These are phyloP conservation scores for Heliconius himera DNA, from an alignment of 1,140 invertebrate species.

Conservation along the genomic window DNA sequence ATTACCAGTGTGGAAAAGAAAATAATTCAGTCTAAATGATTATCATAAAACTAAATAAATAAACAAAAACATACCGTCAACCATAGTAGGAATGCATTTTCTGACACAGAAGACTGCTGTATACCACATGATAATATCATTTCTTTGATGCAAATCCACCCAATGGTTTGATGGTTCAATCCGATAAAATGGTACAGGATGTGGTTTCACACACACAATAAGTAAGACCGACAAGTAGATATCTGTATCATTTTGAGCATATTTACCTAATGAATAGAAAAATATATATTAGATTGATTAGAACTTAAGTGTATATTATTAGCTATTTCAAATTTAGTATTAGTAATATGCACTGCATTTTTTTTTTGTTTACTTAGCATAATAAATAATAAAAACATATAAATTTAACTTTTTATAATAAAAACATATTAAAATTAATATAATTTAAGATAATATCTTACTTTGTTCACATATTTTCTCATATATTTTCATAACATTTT, in stretches of 20 bases:
- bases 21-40: no score
- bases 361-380: background rate
- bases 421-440: no score
- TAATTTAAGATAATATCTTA: conserved; percentile 43
- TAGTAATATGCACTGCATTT: background rate
- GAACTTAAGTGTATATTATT: no score
- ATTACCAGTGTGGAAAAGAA: no score
- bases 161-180: conserved; percentile 64
- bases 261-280: conserved; percentile 60
- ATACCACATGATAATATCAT: conserved; percentile 68
- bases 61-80: conserved; percentile 51
- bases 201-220: conserved; percentile 67
- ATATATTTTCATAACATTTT: conserved; percentile 67
- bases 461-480: conserved; percentile 71
- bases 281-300: background rate
- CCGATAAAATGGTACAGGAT: conserved; percentile 64
- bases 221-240: conserved; percentile 68
- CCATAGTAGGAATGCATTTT: conserved; percentile 70
- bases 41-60: no score
- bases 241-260: conserved; percentile 67
- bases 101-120: conserved; percentile 69
- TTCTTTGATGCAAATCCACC: conserved; percentile 66
- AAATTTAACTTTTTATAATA: no score
- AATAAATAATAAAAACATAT: no score
- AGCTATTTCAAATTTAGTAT: background rate